Conservation (phyloP, 2,888 invertebrate genomes). For the Xanthorhoe spadicearia region DNA sequence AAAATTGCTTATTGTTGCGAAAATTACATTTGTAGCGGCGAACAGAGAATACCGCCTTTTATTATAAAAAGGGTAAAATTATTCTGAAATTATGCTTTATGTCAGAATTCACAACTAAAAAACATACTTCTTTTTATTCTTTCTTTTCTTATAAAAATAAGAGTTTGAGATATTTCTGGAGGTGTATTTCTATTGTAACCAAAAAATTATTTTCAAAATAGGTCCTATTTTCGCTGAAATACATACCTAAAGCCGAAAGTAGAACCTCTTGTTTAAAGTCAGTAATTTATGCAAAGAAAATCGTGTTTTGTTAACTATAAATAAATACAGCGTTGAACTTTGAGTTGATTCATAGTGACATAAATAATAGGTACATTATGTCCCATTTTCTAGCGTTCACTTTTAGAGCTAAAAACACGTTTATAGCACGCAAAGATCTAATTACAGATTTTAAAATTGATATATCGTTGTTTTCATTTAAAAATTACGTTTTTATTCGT, state of each 20-base stretch:
- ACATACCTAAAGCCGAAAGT: too few species aligned
- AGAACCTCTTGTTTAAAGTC: too few species aligned
- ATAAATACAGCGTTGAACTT: neutral
- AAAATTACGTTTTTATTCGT: constrained; percentile 20
- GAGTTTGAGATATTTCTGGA: too few species aligned
- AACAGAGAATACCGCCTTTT: neutral
- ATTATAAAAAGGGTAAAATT: too few species aligned
- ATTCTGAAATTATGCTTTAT: too few species aligned
- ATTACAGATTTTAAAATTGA: constrained; percentile 43
- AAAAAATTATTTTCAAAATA: too few species aligned
- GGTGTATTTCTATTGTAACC: too few species aligned
- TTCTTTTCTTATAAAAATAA: too few species aligned
- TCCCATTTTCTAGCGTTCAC: constrained; percentile 23
- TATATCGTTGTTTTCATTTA: constrained; percentile 30
- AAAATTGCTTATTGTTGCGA: constrained; percentile 17
- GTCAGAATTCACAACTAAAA: too few species aligned
- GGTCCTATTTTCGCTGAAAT: too few species aligned
- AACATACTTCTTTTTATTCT: too few species aligned
- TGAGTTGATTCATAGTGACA: constrained; percentile 26
- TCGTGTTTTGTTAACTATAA: neutral
- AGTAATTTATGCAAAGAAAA: too few species aligned
- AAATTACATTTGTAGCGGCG: constrained; percentile 1
- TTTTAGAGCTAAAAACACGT: constrained; percentile 27
- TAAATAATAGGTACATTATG: constrained; percentile 15
- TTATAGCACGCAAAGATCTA: constrained; percentile 45